phyloP scores from a whole-genome alignment of 2,888 invertebrate species.

The Acleris laterana region DNA sequence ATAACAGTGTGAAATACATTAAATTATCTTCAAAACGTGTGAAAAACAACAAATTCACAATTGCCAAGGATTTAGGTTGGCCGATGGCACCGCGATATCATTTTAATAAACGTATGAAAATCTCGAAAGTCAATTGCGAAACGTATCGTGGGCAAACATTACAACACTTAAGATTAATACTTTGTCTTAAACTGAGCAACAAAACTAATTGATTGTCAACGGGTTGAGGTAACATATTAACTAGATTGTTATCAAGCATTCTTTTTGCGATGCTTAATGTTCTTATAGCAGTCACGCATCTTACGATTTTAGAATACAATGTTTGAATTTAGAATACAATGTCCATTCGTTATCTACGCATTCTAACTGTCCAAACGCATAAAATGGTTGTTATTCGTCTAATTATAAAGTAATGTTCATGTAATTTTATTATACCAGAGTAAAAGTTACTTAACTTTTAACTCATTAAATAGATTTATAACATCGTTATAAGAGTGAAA shows the following conservation, averaged over 20 bases:
- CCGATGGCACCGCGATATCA: constrained; percentile 28
- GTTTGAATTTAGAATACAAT: not conserved
- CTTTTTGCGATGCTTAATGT: constrained; percentile 16
- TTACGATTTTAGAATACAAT: not conserved
- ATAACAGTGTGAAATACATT: constrained; percentile 27
- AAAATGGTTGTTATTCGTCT: too few relatives aligned
- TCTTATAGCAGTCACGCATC: constrained; percentile 5
- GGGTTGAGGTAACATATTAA: constrained; percentile 23
- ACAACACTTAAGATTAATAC: constrained; percentile 33
- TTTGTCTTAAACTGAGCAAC: constrained; percentile 34
- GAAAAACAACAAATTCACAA: constrained; percentile 27
- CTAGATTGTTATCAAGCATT: constrained; percentile 29
- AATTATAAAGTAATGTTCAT: too few relatives aligned
- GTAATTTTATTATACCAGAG: too few relatives aligned
- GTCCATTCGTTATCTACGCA: not conserved
- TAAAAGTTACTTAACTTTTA: too few relatives aligned
- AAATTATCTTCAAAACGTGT: constrained; percentile 31
- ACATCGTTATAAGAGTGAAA: too few relatives aligned
- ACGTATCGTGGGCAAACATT: constrained; percentile 26
- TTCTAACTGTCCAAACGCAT: too few relatives aligned
- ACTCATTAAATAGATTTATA: too few relatives aligned
- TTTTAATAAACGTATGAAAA: constrained; percentile 30
- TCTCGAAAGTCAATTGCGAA: constrained; percentile 33
- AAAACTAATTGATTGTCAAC: constrained; percentile 38
- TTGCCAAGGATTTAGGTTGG: constrained; percentile 29